phyloP scores from a whole-genome alignment of 2,888 invertebrate genomes.

The Netelia fuscicornis region DNA sequence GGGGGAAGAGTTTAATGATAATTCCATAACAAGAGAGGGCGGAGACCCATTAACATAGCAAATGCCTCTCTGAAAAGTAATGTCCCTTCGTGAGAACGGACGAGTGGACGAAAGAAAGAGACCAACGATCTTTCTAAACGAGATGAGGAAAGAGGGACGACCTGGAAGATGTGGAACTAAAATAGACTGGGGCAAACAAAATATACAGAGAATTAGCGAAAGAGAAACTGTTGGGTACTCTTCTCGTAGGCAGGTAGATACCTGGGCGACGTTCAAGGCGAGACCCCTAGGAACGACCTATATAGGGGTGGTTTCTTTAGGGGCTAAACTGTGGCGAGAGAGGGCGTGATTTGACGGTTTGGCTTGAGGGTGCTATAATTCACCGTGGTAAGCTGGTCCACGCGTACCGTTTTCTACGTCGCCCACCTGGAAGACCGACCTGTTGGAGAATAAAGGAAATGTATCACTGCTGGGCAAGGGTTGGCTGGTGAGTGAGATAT shows the following conservation, averaged over 20 bases:
- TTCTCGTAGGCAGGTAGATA: conserved; percentile 56
- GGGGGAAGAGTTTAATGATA: conserved; percentile 52
- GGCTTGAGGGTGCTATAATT: conserved; percentile 77
- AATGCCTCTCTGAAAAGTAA: conserved; percentile 62
- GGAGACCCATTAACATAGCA: conserved; percentile 77
- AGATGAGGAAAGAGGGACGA: background rate
- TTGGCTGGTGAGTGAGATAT: conserved; percentile 12
- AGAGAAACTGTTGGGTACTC: conserved; percentile 45
- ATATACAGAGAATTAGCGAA: conserved; percentile 31
- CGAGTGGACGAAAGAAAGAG: background rate
- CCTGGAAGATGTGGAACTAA: background rate
- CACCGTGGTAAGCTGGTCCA: conserved; percentile 66
- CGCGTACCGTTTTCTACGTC: conserved; percentile 38
- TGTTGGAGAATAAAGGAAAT: conserved; percentile 21
- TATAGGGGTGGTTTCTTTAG: conserved; percentile 43
- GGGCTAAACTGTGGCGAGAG: conserved; percentile 54
- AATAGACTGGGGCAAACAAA: conserved; percentile 10
- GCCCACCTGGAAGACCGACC: conserved; percentile 25
- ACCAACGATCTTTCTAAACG: background rate
- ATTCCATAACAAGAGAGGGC: conserved; percentile 72
- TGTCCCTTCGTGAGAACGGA: conserved; percentile 34
- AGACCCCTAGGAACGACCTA: conserved; percentile 14
- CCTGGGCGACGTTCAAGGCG: conserved; percentile 32
- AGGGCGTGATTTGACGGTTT: conserved; percentile 79
- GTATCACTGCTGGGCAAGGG: background rate